Percentiles rank a stretch among this genome's conserved stretches.
Evolutionary conservation across 1,140 invertebrate species (phyloP).

Genomic region (Platorchestia sp.): DNA sequence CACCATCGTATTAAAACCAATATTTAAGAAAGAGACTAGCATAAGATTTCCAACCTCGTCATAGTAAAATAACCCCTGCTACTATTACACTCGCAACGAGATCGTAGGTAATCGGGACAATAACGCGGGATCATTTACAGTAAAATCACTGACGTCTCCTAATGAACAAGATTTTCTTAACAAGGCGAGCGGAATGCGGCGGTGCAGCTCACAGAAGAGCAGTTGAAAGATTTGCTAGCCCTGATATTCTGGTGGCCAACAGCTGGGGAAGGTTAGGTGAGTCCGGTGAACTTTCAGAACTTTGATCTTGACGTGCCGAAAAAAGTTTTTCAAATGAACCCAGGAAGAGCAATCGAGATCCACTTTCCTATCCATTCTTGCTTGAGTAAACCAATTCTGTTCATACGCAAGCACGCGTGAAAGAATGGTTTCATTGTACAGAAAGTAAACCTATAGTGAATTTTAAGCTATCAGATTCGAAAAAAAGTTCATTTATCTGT

Average conservation of each 20-base stretch:
- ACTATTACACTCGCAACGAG: no score
- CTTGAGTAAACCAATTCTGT: no score
- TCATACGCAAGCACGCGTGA: not conserved
- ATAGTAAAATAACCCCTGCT: no score
- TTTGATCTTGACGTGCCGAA: not conserved
- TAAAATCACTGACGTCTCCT: not conserved
- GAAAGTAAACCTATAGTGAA: no score
- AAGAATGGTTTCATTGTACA: no score
- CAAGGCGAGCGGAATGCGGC: not conserved
- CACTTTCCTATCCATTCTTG: not conserved
- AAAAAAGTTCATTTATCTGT: no score
- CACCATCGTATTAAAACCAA: not conserved
- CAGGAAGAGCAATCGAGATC: not conserved
- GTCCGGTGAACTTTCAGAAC: not conserved
- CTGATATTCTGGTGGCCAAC: not conserved
- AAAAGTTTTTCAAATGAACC: not conserved
- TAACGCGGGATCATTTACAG: not conserved
- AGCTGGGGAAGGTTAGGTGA: not conserved
- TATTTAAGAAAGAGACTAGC: no score
- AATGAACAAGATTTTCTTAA: not conserved
- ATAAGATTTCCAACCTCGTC: no score
- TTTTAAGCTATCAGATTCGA: no score
- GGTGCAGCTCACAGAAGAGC: not conserved
- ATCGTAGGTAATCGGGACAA: no score
- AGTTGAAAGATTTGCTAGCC: not conserved